These are phyloP conservation scores for Ceratosolen fusciceps DNA, from an alignment of 1,140 invertebrate species.

Conservation along the genomic window DNA sequence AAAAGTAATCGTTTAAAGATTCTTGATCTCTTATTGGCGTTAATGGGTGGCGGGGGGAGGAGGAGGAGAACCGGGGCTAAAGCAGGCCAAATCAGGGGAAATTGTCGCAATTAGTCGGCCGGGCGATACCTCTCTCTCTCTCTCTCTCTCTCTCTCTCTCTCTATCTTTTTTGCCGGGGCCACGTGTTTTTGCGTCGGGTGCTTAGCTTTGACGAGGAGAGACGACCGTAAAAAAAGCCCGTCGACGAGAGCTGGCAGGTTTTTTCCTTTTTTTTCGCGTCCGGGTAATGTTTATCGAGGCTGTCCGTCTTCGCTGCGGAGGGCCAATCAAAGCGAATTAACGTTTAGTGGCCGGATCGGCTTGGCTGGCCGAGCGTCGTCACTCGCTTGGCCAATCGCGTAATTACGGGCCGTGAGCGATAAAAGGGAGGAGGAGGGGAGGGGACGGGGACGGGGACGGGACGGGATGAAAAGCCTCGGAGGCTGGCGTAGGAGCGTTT, in stretches of 20 bases:
- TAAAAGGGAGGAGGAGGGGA: conserved; percentile 47
- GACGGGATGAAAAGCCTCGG: no score
- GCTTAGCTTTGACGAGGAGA: conserved; percentile 22
- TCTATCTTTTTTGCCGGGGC: conserved; percentile 11
- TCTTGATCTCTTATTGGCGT: no score
- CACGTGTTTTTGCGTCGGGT: conserved; percentile 30
- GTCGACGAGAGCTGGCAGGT: no score
- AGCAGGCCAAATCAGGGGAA: conserved; percentile 8
- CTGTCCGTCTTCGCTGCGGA: neutral
- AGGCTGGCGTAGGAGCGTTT: conserved; percentile 59
- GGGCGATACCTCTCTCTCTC: no score
- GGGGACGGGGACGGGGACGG: conserved; percentile 49
- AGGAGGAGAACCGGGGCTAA: neutral
- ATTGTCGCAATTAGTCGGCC: neutral
- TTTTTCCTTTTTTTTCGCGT: neutral
- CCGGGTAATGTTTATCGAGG: neutral
- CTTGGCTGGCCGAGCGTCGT: conserved; percentile 55
- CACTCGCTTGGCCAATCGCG: conserved; percentile 58
- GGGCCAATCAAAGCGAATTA: conserved; percentile 58
- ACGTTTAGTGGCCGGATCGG: conserved; percentile 54
- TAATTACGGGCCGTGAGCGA: conserved; percentile 56
- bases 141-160: no score
- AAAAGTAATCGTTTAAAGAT: no score
- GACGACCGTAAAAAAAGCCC: neutral
- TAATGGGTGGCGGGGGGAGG: conserved; percentile 15